Percentiles rank a stretch among this genome's conserved stretches.
Evolutionary conservation across 1,140 invertebrate genomes (phyloP).

Genomic region (Lutraria rhynchaena): DNA sequence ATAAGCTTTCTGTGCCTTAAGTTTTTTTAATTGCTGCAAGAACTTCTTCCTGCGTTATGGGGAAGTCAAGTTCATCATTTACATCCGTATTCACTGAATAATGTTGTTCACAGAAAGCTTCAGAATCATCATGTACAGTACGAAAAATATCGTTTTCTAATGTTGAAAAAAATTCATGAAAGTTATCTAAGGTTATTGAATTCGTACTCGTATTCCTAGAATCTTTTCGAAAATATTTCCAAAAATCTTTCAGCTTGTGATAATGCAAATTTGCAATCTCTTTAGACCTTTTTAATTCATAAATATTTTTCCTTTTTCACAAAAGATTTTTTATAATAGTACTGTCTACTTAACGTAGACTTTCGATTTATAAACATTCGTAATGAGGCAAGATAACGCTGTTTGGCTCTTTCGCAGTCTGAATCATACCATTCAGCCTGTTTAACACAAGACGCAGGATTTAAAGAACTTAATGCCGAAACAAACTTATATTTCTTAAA

Average conservation of each 20-base stretch:
- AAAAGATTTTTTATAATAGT: not conserved
- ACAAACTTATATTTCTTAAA: not conserved
- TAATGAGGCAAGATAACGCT: not conserved
- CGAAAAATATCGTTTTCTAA: not conserved
- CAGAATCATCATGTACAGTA: not conserved
- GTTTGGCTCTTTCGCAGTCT: too few relatives aligned
- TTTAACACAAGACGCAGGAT: too few relatives aligned
- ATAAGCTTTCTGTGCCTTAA: too few relatives aligned
- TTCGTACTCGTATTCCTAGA: not conserved
- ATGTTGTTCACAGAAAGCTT: not conserved
- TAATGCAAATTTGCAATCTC: not conserved
- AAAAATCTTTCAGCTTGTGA: not conserved
- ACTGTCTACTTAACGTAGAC: not conserved
- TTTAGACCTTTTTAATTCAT: not conserved
- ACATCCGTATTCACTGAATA: too few relatives aligned
- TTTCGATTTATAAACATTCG: not conserved
- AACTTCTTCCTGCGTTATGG: too few relatives aligned
- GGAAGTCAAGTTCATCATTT: too few relatives aligned
- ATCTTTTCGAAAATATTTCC: constrained; percentile 1
- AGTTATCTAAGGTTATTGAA: not conserved
- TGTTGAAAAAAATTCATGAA: not conserved
- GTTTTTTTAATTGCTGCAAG: too few relatives aligned
- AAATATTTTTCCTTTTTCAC: not conserved
- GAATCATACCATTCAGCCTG: constrained; percentile 7
- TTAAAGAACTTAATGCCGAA: too few relatives aligned